These are phyloP conservation scores for Helobdella robusta DNA, from an alignment of 2,888 invertebrate species.

Conservation along the genomic window DNA sequence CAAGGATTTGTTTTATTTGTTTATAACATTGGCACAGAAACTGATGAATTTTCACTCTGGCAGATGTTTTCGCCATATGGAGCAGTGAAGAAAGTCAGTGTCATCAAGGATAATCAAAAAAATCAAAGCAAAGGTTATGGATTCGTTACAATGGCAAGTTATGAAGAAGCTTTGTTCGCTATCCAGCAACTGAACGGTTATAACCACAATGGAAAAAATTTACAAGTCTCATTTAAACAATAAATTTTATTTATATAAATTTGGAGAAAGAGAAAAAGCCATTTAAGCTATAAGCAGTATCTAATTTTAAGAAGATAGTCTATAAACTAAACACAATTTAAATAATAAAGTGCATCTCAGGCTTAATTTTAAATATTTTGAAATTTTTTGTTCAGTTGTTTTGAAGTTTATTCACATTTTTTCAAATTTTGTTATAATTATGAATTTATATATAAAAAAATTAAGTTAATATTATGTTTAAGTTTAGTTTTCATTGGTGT, in stretches of 20 bases:
- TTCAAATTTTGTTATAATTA: too few relatives aligned
- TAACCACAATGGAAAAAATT: constrained; percentile 42
- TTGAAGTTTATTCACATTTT: too few relatives aligned
- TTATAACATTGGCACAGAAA: constrained; percentile 49
- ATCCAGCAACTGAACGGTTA: constrained; percentile 48
- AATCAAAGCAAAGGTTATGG: constrained; percentile 49
- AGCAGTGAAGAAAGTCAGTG: constrained; percentile 47
- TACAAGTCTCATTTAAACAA: constrained; percentile 47
- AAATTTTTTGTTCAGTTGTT: not conserved
- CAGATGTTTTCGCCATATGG: constrained; percentile 49
- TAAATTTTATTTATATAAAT: too few relatives aligned
- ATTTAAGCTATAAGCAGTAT: too few relatives aligned
- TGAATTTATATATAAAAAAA: too few relatives aligned
- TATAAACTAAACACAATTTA: not conserved
- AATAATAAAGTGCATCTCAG: constrained; percentile 20
- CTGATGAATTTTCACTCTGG: constrained; percentile 47
- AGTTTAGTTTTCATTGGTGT: too few relatives aligned
- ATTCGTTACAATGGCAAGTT: constrained; percentile 50
- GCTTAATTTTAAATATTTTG: constrained; percentile 14
- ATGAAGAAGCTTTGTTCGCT: constrained; percentile 46
- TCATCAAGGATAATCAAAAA: constrained; percentile 45
- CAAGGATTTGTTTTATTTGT: constrained; percentile 46
- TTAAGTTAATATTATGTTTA: too few relatives aligned
- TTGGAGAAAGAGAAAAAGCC: too few relatives aligned
- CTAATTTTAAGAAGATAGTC: not conserved